Percentiles rank a stretch among this genome's conserved stretches.
Conservation (phyloP, 2,888 invertebrate species). For the Tachina grossa region DNA sequence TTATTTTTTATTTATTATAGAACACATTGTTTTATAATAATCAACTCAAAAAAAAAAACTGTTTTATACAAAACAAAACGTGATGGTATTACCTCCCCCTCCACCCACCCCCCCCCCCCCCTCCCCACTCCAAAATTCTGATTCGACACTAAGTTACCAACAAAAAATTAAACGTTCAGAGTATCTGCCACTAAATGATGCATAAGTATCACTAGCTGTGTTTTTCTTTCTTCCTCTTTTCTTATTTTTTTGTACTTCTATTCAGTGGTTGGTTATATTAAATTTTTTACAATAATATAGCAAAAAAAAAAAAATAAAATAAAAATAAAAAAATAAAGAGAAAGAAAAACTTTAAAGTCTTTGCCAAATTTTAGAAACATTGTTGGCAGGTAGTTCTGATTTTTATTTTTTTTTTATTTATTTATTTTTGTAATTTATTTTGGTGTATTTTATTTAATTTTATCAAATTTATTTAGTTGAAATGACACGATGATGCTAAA, state of each 20-base stretch:
- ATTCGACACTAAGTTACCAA: background rate
- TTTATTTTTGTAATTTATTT: background rate
- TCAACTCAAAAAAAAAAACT: background rate
- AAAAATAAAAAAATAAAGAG: background rate
- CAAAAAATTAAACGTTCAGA: background rate
- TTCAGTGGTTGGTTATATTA: constrained; percentile 17
- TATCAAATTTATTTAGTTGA: constrained; percentile 27
- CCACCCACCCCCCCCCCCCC: background rate
- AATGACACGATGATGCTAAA: constrained; percentile 34
- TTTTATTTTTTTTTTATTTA: no score
- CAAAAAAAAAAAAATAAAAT: no score
- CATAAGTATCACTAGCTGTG: constrained; percentile 2
- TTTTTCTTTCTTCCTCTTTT: background rate
- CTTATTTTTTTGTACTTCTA: background rate
- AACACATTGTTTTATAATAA: constrained; percentile 27
- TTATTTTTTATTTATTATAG: constrained; percentile 21
- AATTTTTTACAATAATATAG: background rate
- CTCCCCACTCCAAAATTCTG: no score
- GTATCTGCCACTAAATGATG: constrained; percentile 20
- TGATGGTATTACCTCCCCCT: constrained; percentile 10
- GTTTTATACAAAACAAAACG: constrained; percentile 28
- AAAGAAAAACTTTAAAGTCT: background rate
- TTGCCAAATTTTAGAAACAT: constrained; percentile 63
- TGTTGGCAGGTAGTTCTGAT: constrained; percentile 59
- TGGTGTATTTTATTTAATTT: constrained; percentile 14